Conservation (phyloP, 2,888 invertebrate species). For the Lissonota sp. region DNA sequence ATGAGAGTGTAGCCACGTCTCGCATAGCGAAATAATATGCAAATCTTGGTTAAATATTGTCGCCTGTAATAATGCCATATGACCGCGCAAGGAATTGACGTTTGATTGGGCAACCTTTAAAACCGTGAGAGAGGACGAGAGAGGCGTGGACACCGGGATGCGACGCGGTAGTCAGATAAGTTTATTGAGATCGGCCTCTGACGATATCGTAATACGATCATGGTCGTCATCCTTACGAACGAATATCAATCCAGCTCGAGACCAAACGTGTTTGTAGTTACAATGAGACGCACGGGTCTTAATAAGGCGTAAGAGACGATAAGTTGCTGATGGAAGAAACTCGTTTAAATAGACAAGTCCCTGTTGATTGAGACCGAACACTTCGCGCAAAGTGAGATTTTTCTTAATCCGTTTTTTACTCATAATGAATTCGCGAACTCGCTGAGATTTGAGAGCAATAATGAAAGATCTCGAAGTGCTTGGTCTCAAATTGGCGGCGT, state of each 20-base stretch:
- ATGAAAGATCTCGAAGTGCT: neutral
- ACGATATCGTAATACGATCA: too few relatives aligned
- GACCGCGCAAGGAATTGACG: too few relatives aligned
- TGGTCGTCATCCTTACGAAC: neutral
- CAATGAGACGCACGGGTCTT: neutral
- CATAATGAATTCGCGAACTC: slow-evolving; percentile 7
- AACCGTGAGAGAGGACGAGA: too few relatives aligned
- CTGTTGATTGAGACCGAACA: neutral
- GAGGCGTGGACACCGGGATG: too few relatives aligned
- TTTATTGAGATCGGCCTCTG: too few relatives aligned
- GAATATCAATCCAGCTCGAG: neutral
- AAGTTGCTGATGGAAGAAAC: neutral
- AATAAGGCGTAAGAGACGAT: neutral
- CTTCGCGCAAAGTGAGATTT: neutral
- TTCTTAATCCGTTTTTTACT: neutral
- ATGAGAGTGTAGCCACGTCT: too few relatives aligned
- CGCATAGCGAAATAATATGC: too few relatives aligned
- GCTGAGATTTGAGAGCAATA: neutral
- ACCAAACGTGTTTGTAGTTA: neutral
- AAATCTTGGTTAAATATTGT: too few relatives aligned
- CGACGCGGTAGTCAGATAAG: too few relatives aligned
- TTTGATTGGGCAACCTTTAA: too few relatives aligned
- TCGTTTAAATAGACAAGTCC: slow-evolving; percentile 39
- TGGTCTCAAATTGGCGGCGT: too few relatives aligned
- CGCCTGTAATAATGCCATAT: too few relatives aligned